phyloP scores from a whole-genome alignment of 2,113 vertebrate genomes.

The Trichechus manatus region DNA sequence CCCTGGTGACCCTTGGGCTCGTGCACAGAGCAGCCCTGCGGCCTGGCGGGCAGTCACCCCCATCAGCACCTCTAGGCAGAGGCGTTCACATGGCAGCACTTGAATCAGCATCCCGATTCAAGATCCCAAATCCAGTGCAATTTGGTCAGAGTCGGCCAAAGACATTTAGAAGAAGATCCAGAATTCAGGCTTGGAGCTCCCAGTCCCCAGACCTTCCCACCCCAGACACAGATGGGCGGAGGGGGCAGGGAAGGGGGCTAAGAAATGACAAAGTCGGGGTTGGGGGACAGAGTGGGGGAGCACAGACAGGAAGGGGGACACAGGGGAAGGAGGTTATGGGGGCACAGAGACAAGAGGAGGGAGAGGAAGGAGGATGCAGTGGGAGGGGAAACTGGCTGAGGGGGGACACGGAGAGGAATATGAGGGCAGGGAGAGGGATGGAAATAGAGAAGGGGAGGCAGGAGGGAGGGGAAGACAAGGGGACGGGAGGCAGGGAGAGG shows the following conservation, averaged over 20 bases:
- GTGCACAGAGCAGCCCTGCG: background rate
- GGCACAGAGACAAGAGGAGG: background rate
- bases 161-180: conserved; percentile 89
- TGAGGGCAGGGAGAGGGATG: background rate
- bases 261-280: background rate
- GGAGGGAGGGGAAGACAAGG: background rate
- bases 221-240: background rate
- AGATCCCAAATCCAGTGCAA: conserved; percentile 85
- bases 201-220: background rate
- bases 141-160: conserved; percentile 67
- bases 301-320: background rate
- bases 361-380: no score
- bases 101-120: conserved; percentile 88
- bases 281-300: accelerated
- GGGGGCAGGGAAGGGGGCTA: background rate
- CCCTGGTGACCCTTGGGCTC: background rate
- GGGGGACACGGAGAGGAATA: background rate
- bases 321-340: background rate
- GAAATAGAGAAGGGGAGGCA: no score
- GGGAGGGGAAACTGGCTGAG: background rate
- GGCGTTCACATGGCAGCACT: conserved; percentile 64
- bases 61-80: background rate
- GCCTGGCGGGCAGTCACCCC: background rate
- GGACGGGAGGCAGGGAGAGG: background rate
- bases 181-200: conserved; percentile 76